Evolutionary conservation across 2,888 invertebrate genomes (phyloP), one percentile per base, ranked within the genome.

Genomic region (Barypeithes pellucidus): DNA sequence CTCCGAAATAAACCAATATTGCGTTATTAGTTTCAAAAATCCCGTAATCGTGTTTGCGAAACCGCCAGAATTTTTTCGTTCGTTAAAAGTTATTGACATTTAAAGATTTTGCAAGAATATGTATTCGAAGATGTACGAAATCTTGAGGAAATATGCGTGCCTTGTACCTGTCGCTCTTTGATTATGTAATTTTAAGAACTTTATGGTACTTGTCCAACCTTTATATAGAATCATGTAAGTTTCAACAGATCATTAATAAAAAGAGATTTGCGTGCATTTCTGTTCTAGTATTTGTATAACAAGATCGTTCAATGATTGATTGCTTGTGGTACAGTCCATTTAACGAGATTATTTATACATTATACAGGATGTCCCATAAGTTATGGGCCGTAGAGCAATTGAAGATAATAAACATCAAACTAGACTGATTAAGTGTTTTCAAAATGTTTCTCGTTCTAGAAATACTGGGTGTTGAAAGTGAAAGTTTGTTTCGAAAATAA

Each of bases 101-200:
- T 50, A 50, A 50, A 24, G 4, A 50, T 50, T 22, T 22, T 50
- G 50, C 50, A 50, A 50, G 22, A 50, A 50, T 20, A n/a, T 50
- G n/a, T 50, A 50, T 50, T 20, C 50, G 50, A 50, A 22, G 50
- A 50, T 50, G 24, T 50, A 50, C 50, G 22, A 22, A 50, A 50
- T 39, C 11, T 39, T 7, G 50, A 22, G 24, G 3, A 24, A 50
- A 4, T 16, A 20, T 22, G 50, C n/a, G 50, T 50, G 47, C 47
- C 47, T 24, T 50, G 50, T 50, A 50, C 50, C 50, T n/a, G 22
- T 24, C 50, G n/a, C n/a, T 50, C 3, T 0, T 2, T n/a, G 22
- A 11, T 50, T 50, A 24, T n/a, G 50, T n/a, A 50, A 50, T 20
- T 16, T 47, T 3, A 3, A 50, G 20, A 20, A 11, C 47, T 50